A percentile compares a stretch with the other conserved stretches of the same genome.
phyloP scores from a whole-genome alignment of 2,113 vertebrate species.

The Gulo gulo region DNA sequence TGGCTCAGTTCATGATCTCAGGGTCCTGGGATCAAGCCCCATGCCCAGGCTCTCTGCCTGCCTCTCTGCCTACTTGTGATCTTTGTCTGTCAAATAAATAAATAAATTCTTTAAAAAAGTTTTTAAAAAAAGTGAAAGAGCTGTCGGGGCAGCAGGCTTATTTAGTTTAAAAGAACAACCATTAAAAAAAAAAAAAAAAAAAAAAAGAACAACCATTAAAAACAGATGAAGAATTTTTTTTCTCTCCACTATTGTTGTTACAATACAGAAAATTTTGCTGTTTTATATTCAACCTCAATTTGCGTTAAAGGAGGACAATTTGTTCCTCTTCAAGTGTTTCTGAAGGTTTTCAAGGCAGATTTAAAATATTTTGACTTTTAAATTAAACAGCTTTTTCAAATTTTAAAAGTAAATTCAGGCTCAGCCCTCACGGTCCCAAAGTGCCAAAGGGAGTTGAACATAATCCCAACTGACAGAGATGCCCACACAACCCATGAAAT shows the following conservation, averaged over 20 bases:
- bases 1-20: too few relatives aligned
- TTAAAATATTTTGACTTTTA: constrained; percentile 38
- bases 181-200: too few relatives aligned
- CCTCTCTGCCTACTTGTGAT: too few relatives aligned
- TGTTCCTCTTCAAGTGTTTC: constrained; percentile 19
- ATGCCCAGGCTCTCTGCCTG: too few relatives aligned
- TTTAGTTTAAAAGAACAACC: constrained; percentile 54
- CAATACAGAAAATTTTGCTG: constrained; percentile 25
- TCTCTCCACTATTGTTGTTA: constrained; percentile 19
- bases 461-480: background rate
- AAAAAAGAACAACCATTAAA: constrained; percentile 37
- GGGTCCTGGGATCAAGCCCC: too few relatives aligned
- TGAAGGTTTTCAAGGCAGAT: constrained; percentile 35
- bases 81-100: too few relatives aligned
- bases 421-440: background rate
- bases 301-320: constrained; percentile 9
- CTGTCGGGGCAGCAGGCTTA: background rate
- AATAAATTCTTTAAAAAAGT: too few relatives aligned
- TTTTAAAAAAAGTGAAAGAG: background rate
- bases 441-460: background rate
- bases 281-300: constrained; percentile 44
- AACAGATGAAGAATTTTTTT: background rate
- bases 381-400: background rate
- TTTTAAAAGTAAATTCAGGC: background rate
- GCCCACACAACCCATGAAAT: background rate